Conservation (phyloP, 2,797 vertebrate species). For the Vipera latastei region DNA sequence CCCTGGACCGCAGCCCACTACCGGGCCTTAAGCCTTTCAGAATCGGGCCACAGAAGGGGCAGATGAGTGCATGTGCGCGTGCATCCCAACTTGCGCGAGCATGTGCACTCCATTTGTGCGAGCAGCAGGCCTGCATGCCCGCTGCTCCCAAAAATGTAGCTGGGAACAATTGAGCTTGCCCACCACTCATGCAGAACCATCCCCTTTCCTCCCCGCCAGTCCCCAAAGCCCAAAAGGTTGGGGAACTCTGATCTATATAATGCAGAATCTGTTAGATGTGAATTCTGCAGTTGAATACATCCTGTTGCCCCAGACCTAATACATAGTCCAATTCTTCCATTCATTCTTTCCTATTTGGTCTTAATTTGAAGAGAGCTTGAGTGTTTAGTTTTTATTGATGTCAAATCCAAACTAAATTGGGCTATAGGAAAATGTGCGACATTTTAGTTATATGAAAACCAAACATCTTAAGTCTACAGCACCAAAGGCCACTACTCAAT, state of each 20-base stretch:
- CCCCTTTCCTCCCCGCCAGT: background rate
- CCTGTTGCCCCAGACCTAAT: background rate
- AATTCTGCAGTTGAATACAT: background rate
- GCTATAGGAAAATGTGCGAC: background rate
- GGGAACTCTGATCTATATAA: background rate
- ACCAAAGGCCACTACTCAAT: background rate
- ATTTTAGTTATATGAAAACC: background rate
- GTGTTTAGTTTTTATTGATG: background rate
- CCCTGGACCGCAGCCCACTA: background rate
- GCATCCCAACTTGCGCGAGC: background rate
- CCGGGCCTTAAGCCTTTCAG: background rate
- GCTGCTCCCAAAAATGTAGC: background rate
- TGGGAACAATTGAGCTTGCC: background rate
- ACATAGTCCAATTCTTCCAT: background rate
- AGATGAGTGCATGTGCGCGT: fast-evolving
- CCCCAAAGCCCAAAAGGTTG: background rate
- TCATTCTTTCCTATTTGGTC: background rate
- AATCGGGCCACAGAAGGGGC: background rate
- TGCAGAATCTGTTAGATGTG: background rate
- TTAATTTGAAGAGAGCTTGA: background rate
- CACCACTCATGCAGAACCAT: background rate
- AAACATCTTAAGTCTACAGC: background rate
- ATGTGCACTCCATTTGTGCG: background rate
- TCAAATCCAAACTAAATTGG: background rate
- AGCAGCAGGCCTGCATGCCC: fast-evolving